phyloP scores from a whole-genome alignment of 2,113 vertebrate species.

The Notarius quadriscutis region DNA sequence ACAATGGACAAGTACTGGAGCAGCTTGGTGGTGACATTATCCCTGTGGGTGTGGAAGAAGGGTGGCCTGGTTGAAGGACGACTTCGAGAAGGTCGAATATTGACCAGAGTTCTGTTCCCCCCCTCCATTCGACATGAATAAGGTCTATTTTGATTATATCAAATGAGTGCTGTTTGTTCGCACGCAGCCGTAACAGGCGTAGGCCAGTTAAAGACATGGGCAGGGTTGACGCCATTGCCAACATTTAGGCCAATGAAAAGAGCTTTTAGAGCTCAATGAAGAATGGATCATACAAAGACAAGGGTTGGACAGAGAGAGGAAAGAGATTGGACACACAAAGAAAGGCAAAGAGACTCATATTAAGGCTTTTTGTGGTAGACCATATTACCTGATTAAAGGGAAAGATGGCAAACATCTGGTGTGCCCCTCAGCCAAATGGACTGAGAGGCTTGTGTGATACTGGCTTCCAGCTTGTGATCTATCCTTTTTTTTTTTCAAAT shows the following conservation, averaged over 20 bases:
- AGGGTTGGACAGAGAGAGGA: slow-evolving; percentile 4
- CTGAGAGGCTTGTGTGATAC: neutral
- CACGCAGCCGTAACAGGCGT: slow-evolving; percentile 16
- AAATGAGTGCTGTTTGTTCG: slow-evolving; percentile 41
- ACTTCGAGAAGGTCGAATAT: slow-evolving; percentile 26
- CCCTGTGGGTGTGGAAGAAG: neutral
- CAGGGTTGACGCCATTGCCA: slow-evolving; percentile 2
- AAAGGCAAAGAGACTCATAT: slow-evolving; percentile 1
- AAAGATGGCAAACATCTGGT: slow-evolving; percentile 27
- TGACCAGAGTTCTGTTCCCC: slow-evolving; percentile 22
- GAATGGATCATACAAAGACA: slow-evolving; percentile 16
- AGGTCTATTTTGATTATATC: slow-evolving; percentile 47
- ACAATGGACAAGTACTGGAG: slow-evolving; percentile 34
- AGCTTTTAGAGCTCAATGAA: slow-evolving; percentile 14
- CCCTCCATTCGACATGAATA: slow-evolving; percentile 37
- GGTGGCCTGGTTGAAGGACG: slow-evolving; percentile 14
- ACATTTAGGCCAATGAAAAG: slow-evolving; percentile 37
- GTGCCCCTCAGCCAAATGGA: neutral
- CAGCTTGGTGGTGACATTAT: slow-evolving; percentile 20
- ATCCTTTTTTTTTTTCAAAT: neutral
- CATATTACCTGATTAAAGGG: slow-evolving; percentile 26
- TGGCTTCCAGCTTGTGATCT: too few relatives aligned
- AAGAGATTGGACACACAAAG: slow-evolving; percentile 2
- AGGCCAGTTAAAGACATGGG: slow-evolving; percentile 29
- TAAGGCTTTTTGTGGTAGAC: slow-evolving; percentile 3